Evolutionary conservation across 2,888 invertebrate species (phyloP).

Genomic region (Callyntrura guangdongensis): DNA sequence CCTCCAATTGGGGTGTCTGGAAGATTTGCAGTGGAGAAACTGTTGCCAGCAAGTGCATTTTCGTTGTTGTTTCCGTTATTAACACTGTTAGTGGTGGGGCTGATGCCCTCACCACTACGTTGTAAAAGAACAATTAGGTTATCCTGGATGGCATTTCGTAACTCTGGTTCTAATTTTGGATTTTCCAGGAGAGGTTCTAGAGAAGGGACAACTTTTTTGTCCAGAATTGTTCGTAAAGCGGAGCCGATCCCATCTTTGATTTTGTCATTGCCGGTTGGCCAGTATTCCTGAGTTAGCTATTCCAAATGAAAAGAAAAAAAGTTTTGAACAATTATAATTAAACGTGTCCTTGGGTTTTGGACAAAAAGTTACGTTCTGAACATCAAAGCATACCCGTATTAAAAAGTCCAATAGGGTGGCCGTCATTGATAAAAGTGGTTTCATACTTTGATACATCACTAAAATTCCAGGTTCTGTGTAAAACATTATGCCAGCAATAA

Average conservation of each 20-base stretch:
- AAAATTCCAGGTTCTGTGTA: conserved; percentile 94
- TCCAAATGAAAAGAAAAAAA: no score
- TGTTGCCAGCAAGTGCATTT: conserved; percentile 37
- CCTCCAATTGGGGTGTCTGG: conserved; percentile 24
- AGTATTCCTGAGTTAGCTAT: conserved; percentile 95
- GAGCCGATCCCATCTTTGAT: conserved; percentile 93
- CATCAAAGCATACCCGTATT: conserved; percentile 89
- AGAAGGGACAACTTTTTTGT: conserved; percentile 96
- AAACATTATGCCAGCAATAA: no score
- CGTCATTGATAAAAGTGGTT: conserved; percentile 96
- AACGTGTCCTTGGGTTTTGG: no score
- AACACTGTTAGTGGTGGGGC: conserved; percentile 5
- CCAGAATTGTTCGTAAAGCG: conserved; percentile 94
- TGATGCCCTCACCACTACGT: conserved; percentile 40
- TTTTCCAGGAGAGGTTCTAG: conserved; percentile 95
- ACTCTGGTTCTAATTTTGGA: conserved; percentile 93
- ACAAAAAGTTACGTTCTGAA: no score
- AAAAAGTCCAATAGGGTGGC: conserved; percentile 96
- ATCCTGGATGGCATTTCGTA: conserved; percentile 93
- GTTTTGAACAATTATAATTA: no score
- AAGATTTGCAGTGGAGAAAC: conserved; percentile 47
- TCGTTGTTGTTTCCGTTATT: conserved; percentile 72
- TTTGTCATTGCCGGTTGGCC: conserved; percentile 92
- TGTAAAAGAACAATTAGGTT: conserved; percentile 86
- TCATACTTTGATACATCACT: conserved; percentile 97